Conservation (phyloP, 2,888 invertebrate species). For the Drosophila lutescens region DNA sequence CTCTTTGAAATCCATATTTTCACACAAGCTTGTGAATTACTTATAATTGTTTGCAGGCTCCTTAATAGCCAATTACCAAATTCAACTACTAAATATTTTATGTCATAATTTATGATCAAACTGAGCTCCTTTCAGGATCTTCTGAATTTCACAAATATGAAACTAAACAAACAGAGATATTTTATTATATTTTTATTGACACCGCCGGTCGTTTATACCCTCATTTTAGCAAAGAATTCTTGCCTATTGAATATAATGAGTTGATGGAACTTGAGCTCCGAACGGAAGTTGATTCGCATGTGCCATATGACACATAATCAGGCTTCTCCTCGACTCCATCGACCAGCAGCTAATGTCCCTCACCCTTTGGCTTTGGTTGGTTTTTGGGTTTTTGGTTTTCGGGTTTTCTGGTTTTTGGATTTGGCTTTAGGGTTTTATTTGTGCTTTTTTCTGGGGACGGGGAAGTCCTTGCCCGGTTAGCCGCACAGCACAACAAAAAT, state of each 20-base stretch:
- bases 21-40: too few relatives aligned
- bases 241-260: constrained; percentile 49
- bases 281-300: constrained; percentile 14
- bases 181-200: background rate
- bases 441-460: background rate
- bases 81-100: background rate
- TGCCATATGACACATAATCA: constrained; percentile 57
- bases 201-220: constrained; percentile 6
- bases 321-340: constrained; percentile 18
- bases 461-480: constrained; percentile 46
- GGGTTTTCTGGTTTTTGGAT: constrained; percentile 22
- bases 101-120: background rate
- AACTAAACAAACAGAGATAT: too few relatives aligned
- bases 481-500: constrained; percentile 62
- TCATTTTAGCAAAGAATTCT: too few relatives aligned
- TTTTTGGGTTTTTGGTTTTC: constrained; percentile 10
- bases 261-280: constrained; percentile 18
- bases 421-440: constrained; percentile 24
- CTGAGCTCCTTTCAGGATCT: background rate
- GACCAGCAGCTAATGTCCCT: constrained; percentile 32
- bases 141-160: background rate
- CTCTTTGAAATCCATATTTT: background rate
- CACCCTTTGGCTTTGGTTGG: constrained; percentile 19
- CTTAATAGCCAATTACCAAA: background rate
- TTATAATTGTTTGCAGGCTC: background rate